These are phyloP conservation scores for Taurulus bubalis DNA, from an alignment of 2,113 vertebrate genomes.

Conservation along the genomic window DNA sequence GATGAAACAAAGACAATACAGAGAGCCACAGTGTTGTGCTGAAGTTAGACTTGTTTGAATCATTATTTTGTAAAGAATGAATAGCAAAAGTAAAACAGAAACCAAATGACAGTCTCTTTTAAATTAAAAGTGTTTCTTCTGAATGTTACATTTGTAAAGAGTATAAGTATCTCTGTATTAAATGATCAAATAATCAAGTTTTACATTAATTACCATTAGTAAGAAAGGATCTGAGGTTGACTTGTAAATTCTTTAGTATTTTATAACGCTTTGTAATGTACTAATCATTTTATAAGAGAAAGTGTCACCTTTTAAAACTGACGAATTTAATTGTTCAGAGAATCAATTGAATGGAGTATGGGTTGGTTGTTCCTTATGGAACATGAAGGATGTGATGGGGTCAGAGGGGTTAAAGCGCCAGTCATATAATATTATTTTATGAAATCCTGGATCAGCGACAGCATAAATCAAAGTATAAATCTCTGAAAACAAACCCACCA, in stretches of 20 bases:
- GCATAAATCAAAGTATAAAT: conserved; percentile 46
- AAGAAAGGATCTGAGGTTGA: neutral
- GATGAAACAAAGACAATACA: neutral
- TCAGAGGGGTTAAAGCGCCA: conserved; percentile 47
- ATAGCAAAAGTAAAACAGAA: neutral
- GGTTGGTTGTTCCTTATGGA: neutral
- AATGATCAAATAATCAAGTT: conserved; percentile 3
- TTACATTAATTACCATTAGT: neutral
- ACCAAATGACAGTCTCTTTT: neutral
- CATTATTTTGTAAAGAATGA: neutral
- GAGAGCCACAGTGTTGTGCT: neutral
- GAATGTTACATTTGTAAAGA: neutral
- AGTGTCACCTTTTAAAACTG: neutral
- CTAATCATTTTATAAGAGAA: conserved; percentile 9
- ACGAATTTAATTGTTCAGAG: neutral
- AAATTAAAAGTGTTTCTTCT: conserved; percentile 4
- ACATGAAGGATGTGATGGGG: conserved; percentile 14
- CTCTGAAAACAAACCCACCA: conserved; percentile 29
- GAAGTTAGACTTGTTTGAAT: neutral
- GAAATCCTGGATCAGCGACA: conserved; percentile 34
- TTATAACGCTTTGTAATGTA: neutral
- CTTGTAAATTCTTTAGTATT: neutral
- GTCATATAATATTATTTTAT: conserved; percentile 41
- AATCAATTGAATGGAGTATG: neutral
- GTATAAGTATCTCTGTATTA: neutral